Evolutionary conservation across 1,140 invertebrate genomes (phyloP), one percentile per base, ranked within the genome.

Genomic region (Sitobion miscanthi): DNA sequence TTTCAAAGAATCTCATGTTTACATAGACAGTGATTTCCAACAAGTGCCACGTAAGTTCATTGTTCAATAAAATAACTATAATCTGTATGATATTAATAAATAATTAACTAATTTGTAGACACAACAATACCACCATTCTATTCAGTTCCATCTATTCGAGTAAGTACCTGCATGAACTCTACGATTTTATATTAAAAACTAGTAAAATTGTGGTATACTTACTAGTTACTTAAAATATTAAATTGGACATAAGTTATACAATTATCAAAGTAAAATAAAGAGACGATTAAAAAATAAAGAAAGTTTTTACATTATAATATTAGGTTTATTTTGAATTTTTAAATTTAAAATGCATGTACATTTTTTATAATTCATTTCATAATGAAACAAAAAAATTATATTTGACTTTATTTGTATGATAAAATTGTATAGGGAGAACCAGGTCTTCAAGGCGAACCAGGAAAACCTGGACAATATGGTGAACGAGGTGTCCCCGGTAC

Each of bases 401-500:
- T 52, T 21, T 38, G 14, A 42, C 9, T 62, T 57, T 57, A 52
- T 57, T 90, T 42, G 17, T 90, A 42, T 52, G 30, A 21, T 52
- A 85, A 30, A n/a, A 90, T 82, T 87, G 94, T 94, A 30, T 83
- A 95, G 94, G 96, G 96, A 45, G 96, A 96, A 47, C 94, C 95
- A 25, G 97, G 97, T 21, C 94, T 95, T 35, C 95, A 95, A 3
- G 96, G 96, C 52, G 95, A 96, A 86, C 95, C 94, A 88, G 97
- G 97, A 47, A 95, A 96, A 52, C 96, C 96, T 21, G 97, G 97
- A 8, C 95, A 96, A 87, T 86, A 94, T 42, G 96, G 96, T 69
- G 94, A 94, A 45, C 96, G 96, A 47, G 97, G 97, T 45, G 95
- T 95, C 20, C 96, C 96, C 21, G 97, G 97, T 2, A 94, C 94